Evolutionary conservation across 2,888 invertebrate species (phyloP).

Genomic region (Caenorhabditis sp.): DNA sequence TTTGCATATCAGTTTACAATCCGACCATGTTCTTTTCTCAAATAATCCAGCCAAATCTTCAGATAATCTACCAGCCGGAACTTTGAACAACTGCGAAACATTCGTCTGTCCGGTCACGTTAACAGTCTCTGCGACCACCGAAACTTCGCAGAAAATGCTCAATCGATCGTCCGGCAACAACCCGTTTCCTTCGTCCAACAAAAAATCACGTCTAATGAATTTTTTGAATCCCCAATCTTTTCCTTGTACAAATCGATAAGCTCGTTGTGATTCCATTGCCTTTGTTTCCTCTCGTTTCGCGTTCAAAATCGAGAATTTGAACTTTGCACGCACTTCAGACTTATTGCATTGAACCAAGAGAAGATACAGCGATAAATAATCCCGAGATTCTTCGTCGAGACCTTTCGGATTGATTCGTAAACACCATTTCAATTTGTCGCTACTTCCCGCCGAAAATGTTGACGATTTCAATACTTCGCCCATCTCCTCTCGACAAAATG

Average conservation of each 20-base stretch:
- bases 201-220: conserved; percentile 96
- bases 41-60: conserved; percentile 94
- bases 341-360: conserved; percentile 99
- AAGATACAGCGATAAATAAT: conserved; percentile 97
- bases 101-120: conserved; percentile 93
- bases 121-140: conserved; percentile 97
- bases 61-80: conserved; percentile 80
- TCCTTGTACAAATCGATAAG: conserved; percentile 99
- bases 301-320: conserved; percentile 99
- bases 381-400: conserved; percentile 99
- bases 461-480: conserved; percentile 98
- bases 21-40: conserved; percentile 95
- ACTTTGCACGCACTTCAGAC: conserved; percentile 99
- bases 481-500: conserved; percentile 99
- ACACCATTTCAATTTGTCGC: conserved; percentile 99
- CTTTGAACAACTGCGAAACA: conserved; percentile 57
- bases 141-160: conserved; percentile 90
- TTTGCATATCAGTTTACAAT: conserved; percentile 88
- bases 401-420: conserved; percentile 95
- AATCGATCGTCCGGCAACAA: conserved; percentile 97
- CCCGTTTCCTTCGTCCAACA: conserved; percentile 97
- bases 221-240: conserved; percentile 99
- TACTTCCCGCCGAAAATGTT: conserved; percentile 98
- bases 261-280: conserved; percentile 94
- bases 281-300: conserved; percentile 99